phyloP scores from a whole-genome alignment of 2,113 vertebrate genomes.

The Urocitellus parryii region DNA sequence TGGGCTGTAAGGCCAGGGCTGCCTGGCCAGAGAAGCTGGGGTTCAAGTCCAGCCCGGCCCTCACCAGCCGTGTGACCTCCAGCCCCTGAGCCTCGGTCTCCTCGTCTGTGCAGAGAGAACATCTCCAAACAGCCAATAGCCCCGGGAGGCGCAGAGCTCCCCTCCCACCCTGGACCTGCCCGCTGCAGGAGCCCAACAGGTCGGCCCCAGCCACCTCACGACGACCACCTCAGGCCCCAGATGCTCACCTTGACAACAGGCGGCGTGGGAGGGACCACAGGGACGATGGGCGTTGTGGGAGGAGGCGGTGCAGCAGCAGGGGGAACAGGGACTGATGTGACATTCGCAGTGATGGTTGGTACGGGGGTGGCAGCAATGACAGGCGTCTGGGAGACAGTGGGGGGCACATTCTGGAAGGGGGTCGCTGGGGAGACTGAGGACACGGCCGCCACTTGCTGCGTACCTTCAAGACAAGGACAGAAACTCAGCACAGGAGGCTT shows the following conservation, averaged over 20 bases:
- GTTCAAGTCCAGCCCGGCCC: slow-evolving; percentile 20
- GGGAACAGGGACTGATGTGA: slow-evolving; percentile 86
- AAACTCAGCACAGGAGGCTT: neutral
- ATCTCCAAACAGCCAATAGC: neutral
- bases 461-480: slow-evolving; percentile 79
- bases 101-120: neutral
- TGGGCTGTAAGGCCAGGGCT: rapidly evolving
- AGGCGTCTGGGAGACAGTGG: slow-evolving; percentile 92
- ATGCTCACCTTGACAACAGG: slow-evolving; percentile 94
- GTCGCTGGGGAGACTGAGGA: slow-evolving; percentile 93
- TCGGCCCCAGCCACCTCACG: neutral
- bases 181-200: neutral
- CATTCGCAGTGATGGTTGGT: slow-evolving; percentile 91
- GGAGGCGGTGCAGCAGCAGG: slow-evolving; percentile 85
- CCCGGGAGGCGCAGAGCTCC: neutral
- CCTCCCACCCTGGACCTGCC: rapidly evolving
- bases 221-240: rapidly evolving
- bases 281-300: slow-evolving; percentile 88
- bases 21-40: neutral
- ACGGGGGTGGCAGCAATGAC: slow-evolving; percentile 96
- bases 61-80: slow-evolving; percentile 74
- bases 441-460: slow-evolving; percentile 90
- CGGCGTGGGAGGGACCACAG: slow-evolving; percentile 93
- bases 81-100: slow-evolving; percentile 42
- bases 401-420: slow-evolving; percentile 91